These are phyloP conservation scores for Molorchus minor DNA, from an alignment of 2,888 invertebrate genomes.

Conservation along the genomic window DNA sequence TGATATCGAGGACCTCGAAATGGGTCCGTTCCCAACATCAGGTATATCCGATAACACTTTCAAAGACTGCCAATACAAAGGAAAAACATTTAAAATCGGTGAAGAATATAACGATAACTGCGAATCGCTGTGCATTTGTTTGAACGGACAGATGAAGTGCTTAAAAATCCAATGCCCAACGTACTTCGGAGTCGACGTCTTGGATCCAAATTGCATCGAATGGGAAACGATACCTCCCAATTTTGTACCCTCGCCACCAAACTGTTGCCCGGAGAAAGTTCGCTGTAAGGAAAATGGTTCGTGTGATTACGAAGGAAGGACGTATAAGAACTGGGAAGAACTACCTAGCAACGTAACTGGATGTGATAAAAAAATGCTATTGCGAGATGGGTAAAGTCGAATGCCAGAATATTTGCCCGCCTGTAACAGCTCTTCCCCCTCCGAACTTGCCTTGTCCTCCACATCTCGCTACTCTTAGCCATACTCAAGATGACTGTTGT, in stretches of 20 bases:
- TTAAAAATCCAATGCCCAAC: slow-evolving; percentile 84
- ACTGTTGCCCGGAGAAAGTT: slow-evolving; percentile 83
- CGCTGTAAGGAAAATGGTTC: slow-evolving; percentile 84
- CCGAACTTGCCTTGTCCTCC: slow-evolving; percentile 76
- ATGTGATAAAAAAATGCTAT: slow-evolving; percentile 85
- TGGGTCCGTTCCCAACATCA: slow-evolving; percentile 32
- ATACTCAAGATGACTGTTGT: slow-evolving; percentile 83
- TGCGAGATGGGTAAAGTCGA: slow-evolving; percentile 89
- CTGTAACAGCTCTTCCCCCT: slow-evolving; percentile 80
- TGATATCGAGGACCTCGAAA: slow-evolving; percentile 45
- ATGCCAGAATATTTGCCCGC: slow-evolving; percentile 83
- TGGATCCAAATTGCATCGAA: slow-evolving; percentile 83
- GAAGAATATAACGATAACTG: slow-evolving; percentile 87
- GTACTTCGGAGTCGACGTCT: slow-evolving; percentile 83
- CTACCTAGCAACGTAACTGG: slow-evolving; percentile 83
- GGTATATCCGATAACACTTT: slow-evolving; percentile 33
- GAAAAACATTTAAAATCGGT: slow-evolving; percentile 61
- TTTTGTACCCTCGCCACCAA: slow-evolving; percentile 75
- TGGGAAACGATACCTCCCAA: slow-evolving; percentile 85
- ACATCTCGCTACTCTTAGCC: slow-evolving; percentile 72
- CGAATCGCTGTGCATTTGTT: slow-evolving; percentile 80
- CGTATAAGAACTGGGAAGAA: slow-evolving; percentile 81
- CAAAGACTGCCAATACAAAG: slow-evolving; percentile 57
- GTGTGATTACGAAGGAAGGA: slow-evolving; percentile 75
- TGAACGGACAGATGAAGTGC: slow-evolving; percentile 76